A percentile compares a stretch with the other conserved stretches of the same genome.
Evolutionary conservation across 2,797 vertebrate genomes (phyloP).

Genomic region (Silurus aristotelis): DNA sequence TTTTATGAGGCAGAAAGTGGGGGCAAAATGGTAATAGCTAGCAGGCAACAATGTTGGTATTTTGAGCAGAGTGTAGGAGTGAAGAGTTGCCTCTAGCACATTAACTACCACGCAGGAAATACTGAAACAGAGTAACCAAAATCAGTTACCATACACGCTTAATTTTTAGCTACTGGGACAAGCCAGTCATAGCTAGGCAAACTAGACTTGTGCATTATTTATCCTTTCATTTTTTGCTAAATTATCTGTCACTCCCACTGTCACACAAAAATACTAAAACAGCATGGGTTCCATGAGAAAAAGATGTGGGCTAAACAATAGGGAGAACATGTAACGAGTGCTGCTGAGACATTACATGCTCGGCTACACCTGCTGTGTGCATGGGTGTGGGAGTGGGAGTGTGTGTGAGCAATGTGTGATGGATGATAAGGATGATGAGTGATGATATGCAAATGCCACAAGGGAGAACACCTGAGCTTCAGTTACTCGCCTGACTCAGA

Average conservation of each 20-base stretch:
- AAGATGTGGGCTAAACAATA: slow-evolving; percentile 28
- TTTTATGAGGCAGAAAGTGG: slow-evolving; percentile 38
- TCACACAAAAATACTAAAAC: background rate
- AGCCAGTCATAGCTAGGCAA: background rate
- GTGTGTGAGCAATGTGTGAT: slow-evolving; percentile 66
- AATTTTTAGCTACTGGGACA: background rate
- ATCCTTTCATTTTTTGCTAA: slow-evolving; percentile 3
- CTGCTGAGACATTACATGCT: slow-evolving; percentile 48
- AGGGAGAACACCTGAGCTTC: slow-evolving; percentile 75
- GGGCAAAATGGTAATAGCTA: slow-evolving; percentile 37
- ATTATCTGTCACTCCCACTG: background rate
- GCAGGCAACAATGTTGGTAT: slow-evolving; percentile 25
- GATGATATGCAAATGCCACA: slow-evolving; percentile 70
- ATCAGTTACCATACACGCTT: slow-evolving; percentile 7
- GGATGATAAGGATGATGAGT: slow-evolving; percentile 75
- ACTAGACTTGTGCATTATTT: background rate
- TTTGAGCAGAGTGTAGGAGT: slow-evolving; percentile 24
- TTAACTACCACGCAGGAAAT: background rate
- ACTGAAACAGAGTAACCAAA: slow-evolving; percentile 21
- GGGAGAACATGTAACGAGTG: slow-evolving; percentile 38
- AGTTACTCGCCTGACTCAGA: slow-evolving; percentile 46
- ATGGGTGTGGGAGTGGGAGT: slow-evolving; percentile 29
- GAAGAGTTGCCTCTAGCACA: slow-evolving; percentile 20
- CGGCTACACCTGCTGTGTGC: slow-evolving; percentile 35
- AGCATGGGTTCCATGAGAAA: slow-evolving; percentile 21